phyloP scores from a whole-genome alignment of 1,140 invertebrate genomes.

The Asbolus verrucosus region DNA sequence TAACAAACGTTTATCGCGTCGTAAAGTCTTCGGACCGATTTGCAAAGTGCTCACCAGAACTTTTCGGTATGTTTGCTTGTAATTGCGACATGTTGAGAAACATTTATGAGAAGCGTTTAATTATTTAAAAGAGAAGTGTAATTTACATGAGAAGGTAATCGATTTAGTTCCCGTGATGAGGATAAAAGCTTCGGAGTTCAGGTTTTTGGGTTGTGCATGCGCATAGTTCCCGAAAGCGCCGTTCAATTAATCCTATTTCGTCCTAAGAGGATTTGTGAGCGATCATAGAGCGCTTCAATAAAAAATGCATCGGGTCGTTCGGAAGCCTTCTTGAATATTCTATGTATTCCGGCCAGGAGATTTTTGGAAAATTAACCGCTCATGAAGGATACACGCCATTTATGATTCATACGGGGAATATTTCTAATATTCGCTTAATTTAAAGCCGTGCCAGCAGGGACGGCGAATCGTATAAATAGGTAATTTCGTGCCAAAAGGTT shows the following conservation, averaged over 20 bases:
- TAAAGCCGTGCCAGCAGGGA: slow-evolving; percentile 12
- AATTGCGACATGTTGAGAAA: no score
- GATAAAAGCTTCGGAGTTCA: slow-evolving; percentile 15
- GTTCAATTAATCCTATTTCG: slow-evolving; percentile 29
- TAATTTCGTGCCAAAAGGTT: slow-evolving; percentile 39
- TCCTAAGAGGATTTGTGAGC: slow-evolving; percentile 24
- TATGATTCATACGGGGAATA: slow-evolving; percentile 15
- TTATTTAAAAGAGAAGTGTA: slow-evolving; percentile 19
- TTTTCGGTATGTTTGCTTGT: no score
- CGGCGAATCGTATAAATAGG: slow-evolving; percentile 26
- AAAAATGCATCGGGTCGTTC: slow-evolving; percentile 9
- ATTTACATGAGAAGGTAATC: slow-evolving; percentile 27
- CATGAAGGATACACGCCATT: no score
- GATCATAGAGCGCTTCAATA: slow-evolving; percentile 16
- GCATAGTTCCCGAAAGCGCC: slow-evolving; percentile 14
- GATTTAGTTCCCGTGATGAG: slow-evolving; percentile 10
- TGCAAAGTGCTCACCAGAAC: no score
- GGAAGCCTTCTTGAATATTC: slow-evolving; percentile 15
- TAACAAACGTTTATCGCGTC: no score
- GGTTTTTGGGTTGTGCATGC: slow-evolving; percentile 22
- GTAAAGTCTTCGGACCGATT: no score
- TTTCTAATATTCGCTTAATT: slow-evolving; percentile 33
- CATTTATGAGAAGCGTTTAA: background rate
- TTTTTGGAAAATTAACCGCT: slow-evolving; percentile 10
- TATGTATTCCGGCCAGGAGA: background rate